A percentile compares a stretch with the other conserved stretches of the same genome.
Evolutionary conservation across 2,797 vertebrate genomes (phyloP).

Genomic region (Sternotherus odoratus): DNA sequence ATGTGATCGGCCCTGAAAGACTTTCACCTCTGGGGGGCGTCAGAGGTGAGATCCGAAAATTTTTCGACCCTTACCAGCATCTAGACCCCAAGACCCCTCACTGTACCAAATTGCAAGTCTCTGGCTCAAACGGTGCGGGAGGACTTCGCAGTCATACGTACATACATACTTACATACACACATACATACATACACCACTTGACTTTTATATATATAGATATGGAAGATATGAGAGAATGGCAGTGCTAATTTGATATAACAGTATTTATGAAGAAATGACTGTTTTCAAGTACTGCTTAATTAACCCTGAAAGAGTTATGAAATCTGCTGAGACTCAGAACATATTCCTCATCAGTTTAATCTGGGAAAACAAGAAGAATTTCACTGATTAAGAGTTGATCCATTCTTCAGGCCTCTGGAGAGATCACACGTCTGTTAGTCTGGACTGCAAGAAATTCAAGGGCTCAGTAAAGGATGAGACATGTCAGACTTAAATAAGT

Average conservation of each 20-base stretch:
- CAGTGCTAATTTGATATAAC: background rate
- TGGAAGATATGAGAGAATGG: background rate
- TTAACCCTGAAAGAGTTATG: constrained; percentile 1
- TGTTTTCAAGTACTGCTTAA: background rate
- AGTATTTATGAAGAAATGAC: background rate
- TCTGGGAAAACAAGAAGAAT: background rate
- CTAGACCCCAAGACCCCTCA: too few relatives aligned
- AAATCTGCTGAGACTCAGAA: constrained; percentile 1
- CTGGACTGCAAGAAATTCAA: background rate
- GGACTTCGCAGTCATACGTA: too few relatives aligned
- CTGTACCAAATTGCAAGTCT: too few relatives aligned
- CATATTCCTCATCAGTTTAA: constrained; percentile 4
- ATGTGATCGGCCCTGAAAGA: too few relatives aligned
- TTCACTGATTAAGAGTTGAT: constrained; percentile 6
- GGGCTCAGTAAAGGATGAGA: background rate
- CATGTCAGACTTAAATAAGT: too few relatives aligned
- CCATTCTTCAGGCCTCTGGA: background rate
- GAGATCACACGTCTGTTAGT: background rate
- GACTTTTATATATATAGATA: too few relatives aligned
- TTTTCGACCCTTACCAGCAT: too few relatives aligned
- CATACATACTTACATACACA: too few relatives aligned
- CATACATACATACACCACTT: background rate
- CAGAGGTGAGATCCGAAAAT: too few relatives aligned
- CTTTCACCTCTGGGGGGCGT: too few relatives aligned
- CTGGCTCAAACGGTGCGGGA: too few relatives aligned